These are phyloP conservation scores for Hybos culiciformis DNA, from an alignment of 2,888 invertebrate species.

Conservation along the genomic window DNA sequence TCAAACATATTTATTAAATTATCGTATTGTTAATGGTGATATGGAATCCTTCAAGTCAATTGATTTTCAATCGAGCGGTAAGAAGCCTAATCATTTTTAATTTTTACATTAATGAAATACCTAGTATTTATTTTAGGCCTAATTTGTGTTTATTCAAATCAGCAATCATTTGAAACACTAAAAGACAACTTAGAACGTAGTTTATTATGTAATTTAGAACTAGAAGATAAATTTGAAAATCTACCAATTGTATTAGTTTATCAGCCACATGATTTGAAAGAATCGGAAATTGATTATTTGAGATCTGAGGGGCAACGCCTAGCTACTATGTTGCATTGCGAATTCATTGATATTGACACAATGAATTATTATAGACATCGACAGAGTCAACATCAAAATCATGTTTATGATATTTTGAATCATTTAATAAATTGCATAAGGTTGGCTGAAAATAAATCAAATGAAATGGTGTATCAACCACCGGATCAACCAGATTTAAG, in stretches of 20 bases:
- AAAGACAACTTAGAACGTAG: conserved; percentile 84
- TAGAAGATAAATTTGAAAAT: conserved; percentile 79
- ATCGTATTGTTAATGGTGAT: conserved; percentile 76
- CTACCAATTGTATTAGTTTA: conserved; percentile 84
- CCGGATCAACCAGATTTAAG: conserved; percentile 41
- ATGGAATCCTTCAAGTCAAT: conserved; percentile 72
- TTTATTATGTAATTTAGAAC: conserved; percentile 73
- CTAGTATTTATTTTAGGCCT: conserved; percentile 40
- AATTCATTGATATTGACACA: conserved; percentile 33
- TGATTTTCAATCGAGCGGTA: conserved; percentile 82
- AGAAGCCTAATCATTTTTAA: conserved; percentile 15
- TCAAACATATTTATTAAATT: conserved; percentile 68
- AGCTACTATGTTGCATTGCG: conserved; percentile 56
- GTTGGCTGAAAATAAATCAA: conserved; percentile 32
- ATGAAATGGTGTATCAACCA: conserved; percentile 31
- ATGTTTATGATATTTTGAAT: conserved; percentile 35
- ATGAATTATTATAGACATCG: conserved; percentile 24
- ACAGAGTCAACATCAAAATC: conserved; percentile 35
- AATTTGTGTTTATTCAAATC: conserved; percentile 81
- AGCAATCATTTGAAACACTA: conserved; percentile 83
- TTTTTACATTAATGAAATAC: conserved; percentile 4
- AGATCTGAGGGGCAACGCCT: conserved; percentile 82
- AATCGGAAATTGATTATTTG: conserved; percentile 70
- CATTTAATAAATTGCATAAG: conserved; percentile 34
- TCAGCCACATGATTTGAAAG: conserved; percentile 67